Evolutionary conservation across 2,888 invertebrate species (phyloP).

Genomic region (Helleia helle): DNA sequence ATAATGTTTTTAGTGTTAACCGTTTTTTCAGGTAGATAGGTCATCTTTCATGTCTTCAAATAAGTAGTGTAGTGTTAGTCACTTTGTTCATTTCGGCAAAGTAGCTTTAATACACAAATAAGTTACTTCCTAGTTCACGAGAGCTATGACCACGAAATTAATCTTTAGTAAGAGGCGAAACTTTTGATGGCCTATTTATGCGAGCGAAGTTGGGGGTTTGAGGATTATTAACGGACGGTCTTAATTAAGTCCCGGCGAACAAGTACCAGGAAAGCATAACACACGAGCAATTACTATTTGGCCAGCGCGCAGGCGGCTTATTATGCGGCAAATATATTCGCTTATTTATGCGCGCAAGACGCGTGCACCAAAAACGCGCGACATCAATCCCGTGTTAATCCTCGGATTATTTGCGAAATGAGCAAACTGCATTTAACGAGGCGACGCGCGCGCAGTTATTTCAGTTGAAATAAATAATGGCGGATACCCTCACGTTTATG

Average conservation of each 20-base stretch:
- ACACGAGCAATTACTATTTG: constrained; percentile 37
- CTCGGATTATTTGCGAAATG: constrained; percentile 48
- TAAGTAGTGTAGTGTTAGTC: too few relatives aligned
- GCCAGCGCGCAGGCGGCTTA: constrained; percentile 26
- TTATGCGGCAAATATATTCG: constrained; percentile 31
- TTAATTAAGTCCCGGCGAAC: constrained; percentile 36
- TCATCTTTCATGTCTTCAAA: too few relatives aligned
- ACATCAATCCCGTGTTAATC: constrained; percentile 57
- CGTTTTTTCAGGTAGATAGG: too few relatives aligned
- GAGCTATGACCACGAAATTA: neutral
- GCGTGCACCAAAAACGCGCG: constrained; percentile 40
- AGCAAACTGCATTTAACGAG: constrained; percentile 52
- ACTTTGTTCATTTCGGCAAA: too few relatives aligned
- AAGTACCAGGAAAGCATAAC: constrained; percentile 40
- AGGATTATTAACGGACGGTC: constrained; percentile 20
- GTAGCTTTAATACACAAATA: too few relatives aligned
- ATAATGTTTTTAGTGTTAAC: too few relatives aligned
- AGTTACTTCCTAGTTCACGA: neutral
- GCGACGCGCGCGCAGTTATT: constrained; percentile 41
- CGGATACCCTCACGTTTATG: constrained; percentile 47
- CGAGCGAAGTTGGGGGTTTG: constrained; percentile 2
- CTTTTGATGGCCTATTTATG: constrained; percentile 20
- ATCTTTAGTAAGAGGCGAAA: constrained; percentile 27
- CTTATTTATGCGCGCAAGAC: constrained; percentile 50
- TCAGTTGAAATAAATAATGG: constrained; percentile 41